These are phyloP conservation scores for Pantala flavescens DNA, from an alignment of 1,140 invertebrate genomes.

Conservation along the genomic window DNA sequence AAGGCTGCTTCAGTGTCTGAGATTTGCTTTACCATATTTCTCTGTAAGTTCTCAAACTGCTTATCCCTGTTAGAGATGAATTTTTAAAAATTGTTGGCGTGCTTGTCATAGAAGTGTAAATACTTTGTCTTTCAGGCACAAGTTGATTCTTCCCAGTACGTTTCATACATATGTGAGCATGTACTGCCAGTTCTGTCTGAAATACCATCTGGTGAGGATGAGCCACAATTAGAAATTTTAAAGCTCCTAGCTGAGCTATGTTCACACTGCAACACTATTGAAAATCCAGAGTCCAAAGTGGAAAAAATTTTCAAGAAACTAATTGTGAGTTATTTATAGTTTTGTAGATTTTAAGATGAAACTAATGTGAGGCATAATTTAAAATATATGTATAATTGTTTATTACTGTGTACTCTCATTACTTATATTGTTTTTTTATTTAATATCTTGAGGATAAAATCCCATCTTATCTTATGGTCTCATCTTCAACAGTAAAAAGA, in stretches of 20 bases:
- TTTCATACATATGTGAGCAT: conserved; percentile 77
- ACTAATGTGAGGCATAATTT: too few species aligned
- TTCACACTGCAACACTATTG: conserved; percentile 60
- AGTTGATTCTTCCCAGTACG: conserved; percentile 76
- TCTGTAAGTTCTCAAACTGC: conserved; percentile 53
- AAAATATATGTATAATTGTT: too few species aligned
- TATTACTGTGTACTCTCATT: too few species aligned
- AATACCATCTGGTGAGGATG: conserved; percentile 24
- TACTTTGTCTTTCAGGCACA: conserved; percentile 55
- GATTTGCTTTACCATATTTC: conserved; percentile 74
- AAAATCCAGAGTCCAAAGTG: conserved; percentile 62
- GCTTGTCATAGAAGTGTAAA: too few species aligned
- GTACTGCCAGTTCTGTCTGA: conserved; percentile 53
- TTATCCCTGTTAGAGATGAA: neutral
- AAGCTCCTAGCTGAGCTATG: conserved; percentile 81
- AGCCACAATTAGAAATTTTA: conserved; percentile 66
- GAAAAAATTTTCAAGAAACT: conserved; percentile 36
- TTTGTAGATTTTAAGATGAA: too few species aligned
- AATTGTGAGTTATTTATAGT: conserved; percentile 19
- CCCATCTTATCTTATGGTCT: too few species aligned
- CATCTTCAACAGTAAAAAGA: too few species aligned
- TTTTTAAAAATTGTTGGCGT: too few species aligned
- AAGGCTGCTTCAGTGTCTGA: conserved; percentile 72
- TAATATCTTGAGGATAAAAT: too few species aligned
- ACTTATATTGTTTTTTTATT: too few species aligned